Conservation (phyloP, 2,113 vertebrate genomes). For the Cinclus mexicanus region DNA sequence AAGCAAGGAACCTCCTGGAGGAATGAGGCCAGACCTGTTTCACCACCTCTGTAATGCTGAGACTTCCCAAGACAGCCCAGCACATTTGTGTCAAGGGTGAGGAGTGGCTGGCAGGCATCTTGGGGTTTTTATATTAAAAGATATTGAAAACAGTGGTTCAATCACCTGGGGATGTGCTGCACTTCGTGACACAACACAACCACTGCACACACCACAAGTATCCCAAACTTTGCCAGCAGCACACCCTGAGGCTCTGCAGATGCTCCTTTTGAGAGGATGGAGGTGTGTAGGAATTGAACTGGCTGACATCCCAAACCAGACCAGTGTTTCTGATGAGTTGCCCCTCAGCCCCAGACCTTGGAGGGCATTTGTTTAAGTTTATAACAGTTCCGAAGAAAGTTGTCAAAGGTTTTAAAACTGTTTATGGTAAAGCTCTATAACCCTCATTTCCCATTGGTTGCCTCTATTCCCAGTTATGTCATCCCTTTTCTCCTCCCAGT, state of each 20-base stretch:
- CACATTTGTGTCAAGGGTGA: accelerated
- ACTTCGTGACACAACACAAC: background rate
- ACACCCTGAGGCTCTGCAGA: background rate
- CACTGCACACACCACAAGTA: background rate
- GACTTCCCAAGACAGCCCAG: background rate
- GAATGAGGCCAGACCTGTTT: background rate
- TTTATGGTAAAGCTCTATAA: no score
- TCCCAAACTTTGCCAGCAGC: accelerated
- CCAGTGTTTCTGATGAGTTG: no score
- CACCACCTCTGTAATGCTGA: background rate
- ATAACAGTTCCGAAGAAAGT: no score
- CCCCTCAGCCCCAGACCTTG: no score
- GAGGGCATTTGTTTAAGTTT: no score
- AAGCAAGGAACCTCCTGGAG: background rate
- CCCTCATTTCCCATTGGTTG: no score
- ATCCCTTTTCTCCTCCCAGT: no score
- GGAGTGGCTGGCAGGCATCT: background rate
- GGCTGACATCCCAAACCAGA: no score
- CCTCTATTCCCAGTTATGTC: no score
- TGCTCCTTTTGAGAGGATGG: background rate
- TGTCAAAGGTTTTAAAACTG: no score
- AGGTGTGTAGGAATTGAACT: background rate
- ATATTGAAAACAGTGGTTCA: background rate
- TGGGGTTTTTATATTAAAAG: background rate
- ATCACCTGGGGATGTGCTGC: background rate